Percentiles rank a stretch among this genome's conserved stretches.
Conservation (phyloP, 2,888 invertebrate genomes). For the Eupithecia subumbrata region DNA sequence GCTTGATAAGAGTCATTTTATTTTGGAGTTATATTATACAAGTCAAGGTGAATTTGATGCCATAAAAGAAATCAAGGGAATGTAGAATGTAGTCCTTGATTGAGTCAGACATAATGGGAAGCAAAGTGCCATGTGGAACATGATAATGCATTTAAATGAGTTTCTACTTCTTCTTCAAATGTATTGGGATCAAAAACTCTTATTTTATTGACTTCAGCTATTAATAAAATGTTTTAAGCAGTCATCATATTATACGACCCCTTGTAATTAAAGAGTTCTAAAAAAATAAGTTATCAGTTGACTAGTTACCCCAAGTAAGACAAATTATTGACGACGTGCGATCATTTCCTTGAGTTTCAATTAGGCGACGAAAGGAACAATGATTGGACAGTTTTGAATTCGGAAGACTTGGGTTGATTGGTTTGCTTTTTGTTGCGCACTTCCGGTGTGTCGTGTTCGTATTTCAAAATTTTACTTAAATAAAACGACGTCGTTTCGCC, state of each 20-base stretch:
- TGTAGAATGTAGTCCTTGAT: slow-evolving; percentile 2
- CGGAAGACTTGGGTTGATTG: slow-evolving; percentile 75
- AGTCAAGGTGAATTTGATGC: neutral
- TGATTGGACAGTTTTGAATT: slow-evolving; percentile 71
- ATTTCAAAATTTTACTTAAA: slow-evolving; percentile 62
- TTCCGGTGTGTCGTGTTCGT: slow-evolving; percentile 72
- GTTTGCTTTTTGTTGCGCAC: slow-evolving; percentile 77
- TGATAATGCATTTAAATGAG: slow-evolving; percentile 61
- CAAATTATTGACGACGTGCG: slow-evolving; percentile 48
- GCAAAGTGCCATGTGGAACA: slow-evolving; percentile 55
- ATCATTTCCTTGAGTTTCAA: slow-evolving; percentile 45
- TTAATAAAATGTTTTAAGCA: slow-evolving; percentile 5
- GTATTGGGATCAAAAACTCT: neutral
- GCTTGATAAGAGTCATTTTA: neutral
- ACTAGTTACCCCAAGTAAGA: slow-evolving; percentile 39
- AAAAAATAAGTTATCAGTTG: slow-evolving; percentile 56
- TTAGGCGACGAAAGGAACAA: slow-evolving; percentile 62
- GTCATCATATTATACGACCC: slow-evolving; percentile 47
- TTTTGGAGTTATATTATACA: neutral
- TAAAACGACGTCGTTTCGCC: slow-evolving; percentile 69
- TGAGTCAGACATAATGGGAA: slow-evolving; percentile 9
- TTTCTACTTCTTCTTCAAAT: neutral
- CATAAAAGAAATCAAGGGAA: neutral
- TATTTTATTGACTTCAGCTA: neutral
- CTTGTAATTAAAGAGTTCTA: slow-evolving; percentile 73